Base-by-base conservation (phyloP, 2,113 vertebrate genomes). In the Rhea americana region DNA sequence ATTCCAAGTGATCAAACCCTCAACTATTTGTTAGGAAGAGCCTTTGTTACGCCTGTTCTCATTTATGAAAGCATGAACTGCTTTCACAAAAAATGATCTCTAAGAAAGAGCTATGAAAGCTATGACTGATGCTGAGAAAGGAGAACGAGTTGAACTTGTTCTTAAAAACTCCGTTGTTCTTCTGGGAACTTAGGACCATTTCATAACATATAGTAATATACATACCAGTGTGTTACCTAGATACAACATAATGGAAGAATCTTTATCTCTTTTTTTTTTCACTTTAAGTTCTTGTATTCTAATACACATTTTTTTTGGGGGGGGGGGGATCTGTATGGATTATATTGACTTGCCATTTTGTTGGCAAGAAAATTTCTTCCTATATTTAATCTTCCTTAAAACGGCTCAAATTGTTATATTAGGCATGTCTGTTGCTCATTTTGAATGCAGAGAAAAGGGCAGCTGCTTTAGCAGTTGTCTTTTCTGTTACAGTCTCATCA, bases 381-480 rank as follows among this genome's bases (percentile, higher is more conserved):
- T 86, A 86, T 86, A 86, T 89, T 85, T 93, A 87, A 90, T 93
- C 86, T 92, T 87, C 86, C 84, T 79, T 89, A 85, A 90, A 91
- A 43, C 73, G 55, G 70, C 51, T 78, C n/a, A 43, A 68, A 76
- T 89, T 51, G 13, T 51, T 62, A 1, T 13, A 45, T 75, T 79
- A 93, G 75, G 56, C 58, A 91, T 43, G 71, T 65, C 45, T 59
- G 68, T 51, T 85, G 2, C 15, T 72, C 1, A 1, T n/a, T 87
- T 39, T 9, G 28, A 89, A 37, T 4, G 82, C 76, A 59, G 39
- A 76, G 81, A 62, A 43, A 68, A 75, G 30, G 87, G 83, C 87
- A 95, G 93, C 94, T 96, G 92, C 82, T 91, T 74, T 43, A 77
- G 75, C 93, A 94, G 87, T 93, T 89, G 89, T 91, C 85, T 50